Conservation (phyloP, 2,113 vertebrate species). For the Hippolais icterina region DNA sequence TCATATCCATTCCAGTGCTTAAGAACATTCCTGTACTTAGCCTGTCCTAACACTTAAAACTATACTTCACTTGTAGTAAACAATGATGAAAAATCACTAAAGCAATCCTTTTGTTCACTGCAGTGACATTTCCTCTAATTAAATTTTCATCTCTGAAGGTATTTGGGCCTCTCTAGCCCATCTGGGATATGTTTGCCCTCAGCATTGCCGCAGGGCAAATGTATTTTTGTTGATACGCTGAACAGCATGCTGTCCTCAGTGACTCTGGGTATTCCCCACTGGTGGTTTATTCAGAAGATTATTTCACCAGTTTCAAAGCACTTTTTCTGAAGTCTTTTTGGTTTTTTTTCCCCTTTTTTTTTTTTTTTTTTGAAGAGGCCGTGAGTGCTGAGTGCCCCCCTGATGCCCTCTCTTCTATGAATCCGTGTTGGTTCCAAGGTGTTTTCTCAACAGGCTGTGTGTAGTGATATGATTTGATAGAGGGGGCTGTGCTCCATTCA, state of each 20-base stretch:
- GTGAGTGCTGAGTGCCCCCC: neutral
- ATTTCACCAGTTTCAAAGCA: constrained; percentile 54
- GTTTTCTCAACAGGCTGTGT: neutral
- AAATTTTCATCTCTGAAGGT: constrained; percentile 71
- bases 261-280: constrained; percentile 51
- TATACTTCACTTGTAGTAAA: neutral
- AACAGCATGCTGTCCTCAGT: constrained; percentile 20
- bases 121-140: constrained; percentile 72
- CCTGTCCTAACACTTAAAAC: constrained; percentile 54
- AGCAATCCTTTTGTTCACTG: constrained; percentile 64
- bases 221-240: constrained; percentile 69
- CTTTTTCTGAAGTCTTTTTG: neutral
- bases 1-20: constrained; percentile 1
- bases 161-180: constrained; percentile 59
- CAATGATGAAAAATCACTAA: constrained; percentile 40
- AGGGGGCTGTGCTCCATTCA: neutral
- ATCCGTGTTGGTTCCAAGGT: neutral
- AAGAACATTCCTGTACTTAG: constrained; percentile 30
- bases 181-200: constrained; percentile 70
- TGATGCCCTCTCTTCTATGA: neutral
- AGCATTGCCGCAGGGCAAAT: constrained; percentile 71
- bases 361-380: neutral
- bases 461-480: neutral
- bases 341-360: neutral
- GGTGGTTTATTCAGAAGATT: constrained; percentile 63